A percentile compares a stretch with the other conserved stretches of the same genome.
Conservation (phyloP, 2,888 invertebrate species). For the Nysson spinosus region DNA sequence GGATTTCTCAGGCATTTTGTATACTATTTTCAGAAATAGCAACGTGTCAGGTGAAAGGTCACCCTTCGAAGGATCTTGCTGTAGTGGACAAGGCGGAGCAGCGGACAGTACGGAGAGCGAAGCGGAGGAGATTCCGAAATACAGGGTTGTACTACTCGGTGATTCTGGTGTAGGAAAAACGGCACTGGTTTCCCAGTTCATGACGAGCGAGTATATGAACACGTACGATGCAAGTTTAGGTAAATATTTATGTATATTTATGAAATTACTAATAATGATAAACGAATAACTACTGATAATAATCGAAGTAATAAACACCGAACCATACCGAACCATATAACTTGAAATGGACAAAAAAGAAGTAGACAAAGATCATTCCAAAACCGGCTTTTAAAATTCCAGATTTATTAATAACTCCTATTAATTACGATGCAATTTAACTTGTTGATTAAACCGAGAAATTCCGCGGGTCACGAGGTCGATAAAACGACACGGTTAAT, state of each 20-base stretch:
- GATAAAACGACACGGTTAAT: too few species aligned
- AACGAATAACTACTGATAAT: too few species aligned
- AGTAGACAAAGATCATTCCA: too few species aligned
- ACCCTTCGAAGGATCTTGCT: conserved; percentile 92
- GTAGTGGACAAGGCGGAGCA: conserved; percentile 86
- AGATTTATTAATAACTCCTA: too few species aligned
- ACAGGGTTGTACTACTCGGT: conserved; percentile 90
- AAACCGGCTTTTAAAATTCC: too few species aligned
- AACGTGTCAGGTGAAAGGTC: conserved; percentile 84
- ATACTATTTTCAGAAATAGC: conserved; percentile 82
- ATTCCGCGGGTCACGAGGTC: too few species aligned
- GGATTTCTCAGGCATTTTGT: background rate
- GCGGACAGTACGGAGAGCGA: conserved; percentile 80
- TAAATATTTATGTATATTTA: conserved; percentile 76
- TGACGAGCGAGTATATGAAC: conserved; percentile 97
- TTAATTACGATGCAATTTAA: too few species aligned
- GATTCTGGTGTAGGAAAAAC: conserved; percentile 94
- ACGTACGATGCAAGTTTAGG: conserved; percentile 95
- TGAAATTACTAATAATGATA: too few species aligned
- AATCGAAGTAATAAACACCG: too few species aligned
- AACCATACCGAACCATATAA: too few species aligned
- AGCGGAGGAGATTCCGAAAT: conserved; percentile 84
- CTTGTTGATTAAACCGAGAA: too few species aligned
- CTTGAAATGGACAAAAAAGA: too few species aligned
- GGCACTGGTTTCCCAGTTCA: conserved; percentile 93